Evolutionary conservation across 2,113 vertebrate species (phyloP).

Genomic region (Oryzias curvinotus): DNA sequence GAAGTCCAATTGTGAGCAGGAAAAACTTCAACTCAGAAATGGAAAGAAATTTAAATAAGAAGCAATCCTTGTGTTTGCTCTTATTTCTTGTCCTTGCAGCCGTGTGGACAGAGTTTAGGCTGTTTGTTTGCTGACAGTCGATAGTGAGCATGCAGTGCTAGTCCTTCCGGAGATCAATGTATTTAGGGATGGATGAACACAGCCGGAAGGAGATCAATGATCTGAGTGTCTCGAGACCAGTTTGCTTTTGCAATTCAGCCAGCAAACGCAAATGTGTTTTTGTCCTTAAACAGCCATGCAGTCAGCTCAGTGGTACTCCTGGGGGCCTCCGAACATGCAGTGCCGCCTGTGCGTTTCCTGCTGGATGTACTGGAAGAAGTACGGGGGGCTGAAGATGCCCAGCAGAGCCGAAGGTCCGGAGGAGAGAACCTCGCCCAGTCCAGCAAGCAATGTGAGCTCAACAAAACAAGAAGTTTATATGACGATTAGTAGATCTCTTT

Average conservation of each 20-base stretch:
- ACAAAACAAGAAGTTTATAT: not conserved
- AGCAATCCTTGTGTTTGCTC: not conserved
- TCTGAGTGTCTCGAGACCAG: conserved; percentile 8
- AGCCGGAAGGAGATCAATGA: conserved; percentile 1
- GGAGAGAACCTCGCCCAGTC: conserved; percentile 87
- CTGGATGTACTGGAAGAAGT: conserved; percentile 99
- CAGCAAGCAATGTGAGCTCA: conserved; percentile 81
- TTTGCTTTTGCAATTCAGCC: not conserved
- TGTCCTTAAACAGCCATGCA: conserved; percentile 82
- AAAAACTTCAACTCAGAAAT: not conserved
- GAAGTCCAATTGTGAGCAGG: not conserved
- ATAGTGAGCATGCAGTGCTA: not conserved
- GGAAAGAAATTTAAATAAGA: not conserved
- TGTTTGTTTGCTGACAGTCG: conserved; percentile 4
- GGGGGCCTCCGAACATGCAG: conserved; percentile 98
- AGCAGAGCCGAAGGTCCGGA: conserved; percentile 87
- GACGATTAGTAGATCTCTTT: no score
- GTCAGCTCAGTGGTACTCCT: conserved; percentile 97
- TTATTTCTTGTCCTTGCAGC: not conserved
- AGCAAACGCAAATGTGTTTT: conserved; percentile 20
- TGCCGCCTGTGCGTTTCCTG: conserved; percentile 94
- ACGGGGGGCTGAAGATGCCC: conserved; percentile 96
- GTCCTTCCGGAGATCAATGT: conserved; percentile 7
- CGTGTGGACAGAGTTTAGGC: not conserved
- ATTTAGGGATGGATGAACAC: not conserved